Evolutionary conservation across 2,113 vertebrate genomes (phyloP).

Genomic region (Otus sunia): DNA sequence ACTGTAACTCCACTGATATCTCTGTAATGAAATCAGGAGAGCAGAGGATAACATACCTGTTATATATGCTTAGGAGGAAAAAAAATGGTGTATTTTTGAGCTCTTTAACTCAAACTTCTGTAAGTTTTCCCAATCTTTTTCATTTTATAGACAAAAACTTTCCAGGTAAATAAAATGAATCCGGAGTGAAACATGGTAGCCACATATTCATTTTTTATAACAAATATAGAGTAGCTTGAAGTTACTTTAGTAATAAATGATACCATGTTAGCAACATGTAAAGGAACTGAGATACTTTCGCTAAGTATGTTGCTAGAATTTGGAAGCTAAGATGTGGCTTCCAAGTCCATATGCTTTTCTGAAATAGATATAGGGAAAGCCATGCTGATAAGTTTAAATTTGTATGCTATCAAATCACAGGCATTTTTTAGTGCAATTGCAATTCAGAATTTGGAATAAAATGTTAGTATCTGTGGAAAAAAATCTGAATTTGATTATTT

Average conservation of each 20-base stretch:
- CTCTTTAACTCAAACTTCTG: neutral
- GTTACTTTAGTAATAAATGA: neutral
- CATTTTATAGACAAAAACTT: neutral
- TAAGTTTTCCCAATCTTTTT: neutral
- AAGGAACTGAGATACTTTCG: neutral
- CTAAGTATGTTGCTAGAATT: neutral
- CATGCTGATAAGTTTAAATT: neutral
- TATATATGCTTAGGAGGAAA: neutral
- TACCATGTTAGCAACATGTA: neutral
- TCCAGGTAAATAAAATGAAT: neutral
- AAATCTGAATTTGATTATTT: neutral
- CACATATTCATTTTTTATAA: neutral
- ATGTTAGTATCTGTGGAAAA: neutral
- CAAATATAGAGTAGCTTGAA: neutral
- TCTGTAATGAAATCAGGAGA: neutral
- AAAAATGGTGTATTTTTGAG: fast-evolving
- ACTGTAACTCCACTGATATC: neutral
- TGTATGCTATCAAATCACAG: neutral
- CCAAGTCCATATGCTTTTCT: neutral
- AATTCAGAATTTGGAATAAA: neutral
- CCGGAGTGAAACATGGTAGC: neutral
- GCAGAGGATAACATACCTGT: neutral
- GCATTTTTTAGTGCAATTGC: neutral
- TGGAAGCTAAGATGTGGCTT: neutral
- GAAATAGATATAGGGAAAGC: neutral